Evolutionary conservation across 2,113 vertebrate species (phyloP), one percentile per base, ranked within the genome.

Genomic region (Aramus guarauna): DNA sequence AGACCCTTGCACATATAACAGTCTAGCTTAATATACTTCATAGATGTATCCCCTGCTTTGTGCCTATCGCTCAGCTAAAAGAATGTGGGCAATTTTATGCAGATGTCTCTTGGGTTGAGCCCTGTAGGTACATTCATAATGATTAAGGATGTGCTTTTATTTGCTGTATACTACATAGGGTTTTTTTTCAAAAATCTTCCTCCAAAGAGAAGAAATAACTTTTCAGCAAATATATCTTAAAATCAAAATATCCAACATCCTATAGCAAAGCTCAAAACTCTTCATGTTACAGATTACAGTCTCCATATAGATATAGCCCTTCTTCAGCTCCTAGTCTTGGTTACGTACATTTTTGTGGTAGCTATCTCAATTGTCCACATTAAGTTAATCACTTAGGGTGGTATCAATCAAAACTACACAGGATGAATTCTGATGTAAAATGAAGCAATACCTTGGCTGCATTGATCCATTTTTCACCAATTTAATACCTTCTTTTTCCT

Each of bases 101-200:
- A 96, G 41, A 95, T 92, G 22, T 60, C 88, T 79, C 50, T 4
- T 76, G 83, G 72, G 52, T 34, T 92, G 30, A 95, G 80, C 63
- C 59, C 59, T 80, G 20, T 29, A 85, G 39, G 26, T 50, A 10
- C 26, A 30, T 58, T 92, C 63, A 69, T 64, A 88, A 85, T 79
- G 62, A 87, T 92, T 94, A 92, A 94, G 2, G 15, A 84, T 89
- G 83, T 75, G 66, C 56, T 94, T 96, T 95, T 96, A 89, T 94
- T 91, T 92, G 48, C 36, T 15, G 14, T 86, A 64, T 18, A 63
- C 13, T 59, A 19, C 48, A 27, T 19, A 32, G 69, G 20, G 2
- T 52, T 75, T 26, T 47, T 74, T 68, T 29, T 18, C 41, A 55
- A 88, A 86, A 84, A 53, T 47, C 74, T 6, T 12, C 78, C 67